Conservation (phyloP, 2,888 invertebrate species). For the Criorhina ranunculi region DNA sequence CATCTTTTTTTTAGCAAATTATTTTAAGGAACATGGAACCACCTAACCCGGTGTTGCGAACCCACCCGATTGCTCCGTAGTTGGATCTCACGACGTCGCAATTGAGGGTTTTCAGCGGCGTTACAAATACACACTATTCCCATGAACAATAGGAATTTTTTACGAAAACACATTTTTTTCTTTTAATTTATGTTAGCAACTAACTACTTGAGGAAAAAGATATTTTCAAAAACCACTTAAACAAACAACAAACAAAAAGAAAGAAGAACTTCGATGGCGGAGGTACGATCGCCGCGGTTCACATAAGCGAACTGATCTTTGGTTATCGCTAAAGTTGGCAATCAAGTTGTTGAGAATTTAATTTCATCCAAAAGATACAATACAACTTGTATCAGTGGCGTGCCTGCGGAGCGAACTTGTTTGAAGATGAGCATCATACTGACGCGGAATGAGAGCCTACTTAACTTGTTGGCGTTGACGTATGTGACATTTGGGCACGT, state of each 20-base stretch:
- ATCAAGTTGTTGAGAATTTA: neutral
- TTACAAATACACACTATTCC: constrained; percentile 51
- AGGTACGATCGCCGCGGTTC: constrained; percentile 47
- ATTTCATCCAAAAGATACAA: neutral
- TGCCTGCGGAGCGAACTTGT: constrained; percentile 44
- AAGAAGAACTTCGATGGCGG: neutral
- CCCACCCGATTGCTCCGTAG: constrained; percentile 61
- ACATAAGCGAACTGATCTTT: constrained; percentile 59
- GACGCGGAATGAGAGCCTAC: neutral
- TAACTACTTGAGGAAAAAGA: neutral
- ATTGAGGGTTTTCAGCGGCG: constrained; percentile 31
- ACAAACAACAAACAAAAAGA: neutral
- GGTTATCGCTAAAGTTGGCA: constrained; percentile 1
- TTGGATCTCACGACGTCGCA: constrained; percentile 33
- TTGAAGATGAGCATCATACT: constrained; percentile 59
- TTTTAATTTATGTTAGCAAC: neutral
- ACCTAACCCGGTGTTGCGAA: constrained; percentile 25
- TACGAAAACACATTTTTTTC: constrained; percentile 47
- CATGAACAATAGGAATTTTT: constrained; percentile 43
- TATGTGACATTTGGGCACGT: constrained; percentile 10
- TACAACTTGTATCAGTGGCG: neutral
- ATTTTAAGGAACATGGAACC: constrained; percentile 11
- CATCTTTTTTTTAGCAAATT: constrained; percentile 12
- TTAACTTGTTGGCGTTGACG: neutral
- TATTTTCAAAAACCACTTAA: constrained; percentile 15